Percentiles rank a stretch among this genome's conserved stretches.
Conservation (phyloP, 2,797 vertebrate species). For the Novumbra hubbsi region DNA sequence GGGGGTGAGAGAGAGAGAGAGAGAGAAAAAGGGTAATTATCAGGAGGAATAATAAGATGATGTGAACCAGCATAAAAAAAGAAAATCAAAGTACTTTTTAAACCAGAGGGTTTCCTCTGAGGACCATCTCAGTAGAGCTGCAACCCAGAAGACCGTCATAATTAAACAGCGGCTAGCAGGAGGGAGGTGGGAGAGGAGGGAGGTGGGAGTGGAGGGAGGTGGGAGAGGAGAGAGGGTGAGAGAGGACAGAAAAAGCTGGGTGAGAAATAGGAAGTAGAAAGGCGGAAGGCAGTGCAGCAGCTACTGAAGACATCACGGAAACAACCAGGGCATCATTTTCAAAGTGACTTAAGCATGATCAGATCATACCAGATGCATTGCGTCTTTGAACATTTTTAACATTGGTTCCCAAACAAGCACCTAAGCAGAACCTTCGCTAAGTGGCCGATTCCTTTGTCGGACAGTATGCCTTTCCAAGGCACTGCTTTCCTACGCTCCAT, state of each 20-base stretch:
- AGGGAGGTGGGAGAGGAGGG: not conserved
- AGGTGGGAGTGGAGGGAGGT: not conserved
- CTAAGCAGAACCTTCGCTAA: too few relatives aligned
- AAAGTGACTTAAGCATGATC: too few relatives aligned
- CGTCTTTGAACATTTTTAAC: too few relatives aligned
- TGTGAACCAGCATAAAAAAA: not conserved
- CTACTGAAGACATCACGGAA: conserved; percentile 26
- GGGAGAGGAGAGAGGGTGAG: not conserved
- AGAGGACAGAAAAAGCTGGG: too few relatives aligned
- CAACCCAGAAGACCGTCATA: conserved; percentile 28
- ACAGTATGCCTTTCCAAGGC: too few relatives aligned
- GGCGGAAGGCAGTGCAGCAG: conserved; percentile 13
- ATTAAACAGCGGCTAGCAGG: conserved; percentile 24
- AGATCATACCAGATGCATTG: too few relatives aligned
- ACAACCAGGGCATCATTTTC: not conserved
- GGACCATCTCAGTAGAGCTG: conserved; percentile 28
- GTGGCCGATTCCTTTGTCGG: too few relatives aligned
- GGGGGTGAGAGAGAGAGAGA: conserved; percentile 8
- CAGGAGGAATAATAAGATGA: conserved; percentile 42
- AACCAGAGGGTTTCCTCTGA: conserved; percentile 38
- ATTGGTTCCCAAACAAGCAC: too few relatives aligned
- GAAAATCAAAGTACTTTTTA: conserved; percentile 37
- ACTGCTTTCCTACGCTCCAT: too few relatives aligned
- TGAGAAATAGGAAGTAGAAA: not conserved
- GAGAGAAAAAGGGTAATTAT: conserved; percentile 46